Base-by-base conservation (phyloP, 2,113 vertebrate species). In the Chroicocephalus ridibundus region DNA sequence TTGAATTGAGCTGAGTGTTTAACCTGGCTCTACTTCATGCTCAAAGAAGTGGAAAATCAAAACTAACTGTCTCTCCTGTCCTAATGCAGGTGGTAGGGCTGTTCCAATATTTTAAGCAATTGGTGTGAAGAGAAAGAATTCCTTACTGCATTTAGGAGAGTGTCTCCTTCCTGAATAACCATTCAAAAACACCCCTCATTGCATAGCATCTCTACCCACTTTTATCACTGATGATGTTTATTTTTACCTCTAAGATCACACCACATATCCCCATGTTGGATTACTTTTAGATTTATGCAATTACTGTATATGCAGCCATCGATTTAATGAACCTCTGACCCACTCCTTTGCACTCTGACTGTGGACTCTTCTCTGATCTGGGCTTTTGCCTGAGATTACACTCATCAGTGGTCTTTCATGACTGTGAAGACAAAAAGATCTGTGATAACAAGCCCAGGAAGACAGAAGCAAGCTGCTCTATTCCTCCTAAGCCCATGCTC, bases 281-380 rank as follows among this genome's bases (percentile, higher is more conserved):
- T n/a, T 0, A 34, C 11, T 25, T 96, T 38, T 15, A 81, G 14
- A 61, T 83, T 77, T 57, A 60, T n/a, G 57, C 26, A 84, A 57
- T 62, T 72, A 16, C 44, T 65, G 24, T 1, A 2, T 1, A 2
- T 12, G 36, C 13, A 14, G 20, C 38, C 51, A 66, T 51, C 0
- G 1, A 75, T 88, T 92, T 78, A 57, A 52, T 46, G 47, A 88
- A 29, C 51, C 24, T 64, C 31, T 86, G 69, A 55, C 40, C 72
- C 25, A 16, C 26, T 91, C 47, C 78, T 85, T 88, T 8, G 0
- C 9, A 0, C 20, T 78, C 27, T 46, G 54, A 4, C 13, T 79
- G 65, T 42, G 42, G 51, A 42, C 9, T 82, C 22, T 54, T 44
- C 55, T 91, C 70, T 82, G 46, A 69, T 76, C 34, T 93, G 31